phyloP scores from a whole-genome alignment of 2,113 vertebrate genomes.

The Cathartes aura region DNA sequence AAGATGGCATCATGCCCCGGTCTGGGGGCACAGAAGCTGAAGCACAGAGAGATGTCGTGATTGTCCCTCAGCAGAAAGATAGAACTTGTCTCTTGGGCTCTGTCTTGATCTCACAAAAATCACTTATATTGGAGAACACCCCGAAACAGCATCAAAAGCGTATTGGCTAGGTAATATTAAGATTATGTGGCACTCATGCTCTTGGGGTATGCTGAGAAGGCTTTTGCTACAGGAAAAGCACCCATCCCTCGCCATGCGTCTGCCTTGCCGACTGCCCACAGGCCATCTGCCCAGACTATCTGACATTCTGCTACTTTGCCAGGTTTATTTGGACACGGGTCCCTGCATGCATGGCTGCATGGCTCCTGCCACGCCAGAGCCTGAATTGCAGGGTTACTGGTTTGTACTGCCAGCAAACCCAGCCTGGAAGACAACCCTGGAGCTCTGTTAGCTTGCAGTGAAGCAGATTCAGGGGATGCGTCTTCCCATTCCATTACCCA shows the following conservation, averaged over 20 bases:
- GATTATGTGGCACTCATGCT: not conserved
- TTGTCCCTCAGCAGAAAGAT: not conserved
- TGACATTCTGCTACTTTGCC: not conserved
- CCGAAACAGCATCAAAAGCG: not conserved
- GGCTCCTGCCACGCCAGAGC: not conserved
- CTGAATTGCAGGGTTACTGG: not conserved
- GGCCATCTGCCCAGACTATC: not conserved
- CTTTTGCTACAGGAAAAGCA: not conserved
- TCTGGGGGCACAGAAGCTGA: fast-evolving
- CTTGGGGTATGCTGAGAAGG: not conserved
- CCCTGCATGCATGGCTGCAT: not conserved
- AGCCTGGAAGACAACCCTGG: not conserved
- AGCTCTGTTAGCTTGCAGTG: not conserved
- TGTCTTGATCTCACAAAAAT: not conserved
- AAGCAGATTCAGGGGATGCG: too few relatives aligned
- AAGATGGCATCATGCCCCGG: not conserved
- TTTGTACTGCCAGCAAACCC: not conserved
- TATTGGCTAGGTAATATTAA: not conserved
- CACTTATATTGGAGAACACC: not conserved
- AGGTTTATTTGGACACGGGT: not conserved
- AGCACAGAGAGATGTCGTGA: not conserved
- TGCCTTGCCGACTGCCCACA: not conserved
- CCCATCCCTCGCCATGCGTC: not conserved
- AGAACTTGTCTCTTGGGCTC: not conserved
- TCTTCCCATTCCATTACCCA: not conserved